Evolutionary conservation across 2,888 invertebrate species (phyloP).

Genomic region (Gryllus longicercus): DNA sequence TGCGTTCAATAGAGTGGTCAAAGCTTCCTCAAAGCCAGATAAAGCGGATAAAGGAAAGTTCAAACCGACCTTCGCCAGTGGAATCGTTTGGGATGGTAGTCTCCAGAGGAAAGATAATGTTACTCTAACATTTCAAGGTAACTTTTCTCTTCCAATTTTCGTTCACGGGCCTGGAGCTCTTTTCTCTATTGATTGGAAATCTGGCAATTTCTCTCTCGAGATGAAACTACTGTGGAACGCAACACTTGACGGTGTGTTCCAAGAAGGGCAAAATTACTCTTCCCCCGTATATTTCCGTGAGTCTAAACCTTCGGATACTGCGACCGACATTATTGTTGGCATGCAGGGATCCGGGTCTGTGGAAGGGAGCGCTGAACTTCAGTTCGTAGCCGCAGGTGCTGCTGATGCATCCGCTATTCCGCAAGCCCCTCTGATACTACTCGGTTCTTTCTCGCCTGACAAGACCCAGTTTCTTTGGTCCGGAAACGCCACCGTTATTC

Average conservation of each 20-base stretch:
- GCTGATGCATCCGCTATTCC: neutral
- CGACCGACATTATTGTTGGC: neutral
- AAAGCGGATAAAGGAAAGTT: neutral
- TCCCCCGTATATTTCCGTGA: neutral
- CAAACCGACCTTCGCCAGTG: neutral
- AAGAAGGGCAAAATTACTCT: neutral
- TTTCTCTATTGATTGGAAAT: neutral
- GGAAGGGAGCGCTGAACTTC: neutral
- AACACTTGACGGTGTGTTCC: neutral
- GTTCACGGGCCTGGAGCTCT: neutral
- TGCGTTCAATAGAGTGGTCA: slow-evolving; percentile 33
- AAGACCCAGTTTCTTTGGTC: slow-evolving; percentile 19
- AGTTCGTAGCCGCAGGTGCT: neutral
- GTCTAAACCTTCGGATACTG: neutral
- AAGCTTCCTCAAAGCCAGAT: neutral
- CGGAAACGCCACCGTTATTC: neutral
- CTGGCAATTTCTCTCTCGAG: neutral
- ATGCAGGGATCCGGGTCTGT: neutral
- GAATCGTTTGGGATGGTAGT: neutral
- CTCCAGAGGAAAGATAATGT: neutral
- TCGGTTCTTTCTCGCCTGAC: slow-evolving; percentile 35
- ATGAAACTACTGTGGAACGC: neutral
- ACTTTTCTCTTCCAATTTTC: neutral
- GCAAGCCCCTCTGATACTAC: slow-evolving; percentile 32
- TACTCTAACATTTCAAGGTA: neutral